A percentile compares a stretch with the other conserved stretches of the same genome.
Conservation (phyloP, 1,140 invertebrate species). For the Cepaea nemoralis region DNA sequence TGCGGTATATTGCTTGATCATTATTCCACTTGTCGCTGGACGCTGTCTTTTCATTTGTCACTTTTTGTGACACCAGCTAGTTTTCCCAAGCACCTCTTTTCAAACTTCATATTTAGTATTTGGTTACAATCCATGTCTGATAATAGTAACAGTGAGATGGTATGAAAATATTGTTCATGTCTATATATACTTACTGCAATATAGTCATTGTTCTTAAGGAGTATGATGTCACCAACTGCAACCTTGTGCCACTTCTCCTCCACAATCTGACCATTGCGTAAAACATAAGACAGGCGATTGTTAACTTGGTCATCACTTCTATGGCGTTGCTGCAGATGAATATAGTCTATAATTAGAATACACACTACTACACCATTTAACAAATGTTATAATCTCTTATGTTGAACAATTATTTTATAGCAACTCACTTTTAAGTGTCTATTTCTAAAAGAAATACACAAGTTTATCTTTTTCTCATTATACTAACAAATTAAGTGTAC, state of each 20-base stretch:
- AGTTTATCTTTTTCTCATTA: no score
- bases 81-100: no score
- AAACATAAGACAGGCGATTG: conserved; percentile 72
- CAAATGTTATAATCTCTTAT: neutral
- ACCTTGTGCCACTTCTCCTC: conserved; percentile 90
- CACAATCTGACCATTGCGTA: conserved; percentile 81
- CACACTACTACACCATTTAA: neutral
- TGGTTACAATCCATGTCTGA: no score
- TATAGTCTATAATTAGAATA: neutral
- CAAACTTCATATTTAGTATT: no score
- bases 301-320: conserved; percentile 70
- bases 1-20: no score
- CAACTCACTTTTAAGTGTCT: neutral
- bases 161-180: neutral
- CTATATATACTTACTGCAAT: conserved; percentile 64
- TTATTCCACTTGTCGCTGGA: no score
- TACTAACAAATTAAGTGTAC: no score
- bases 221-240: conserved; percentile 92
- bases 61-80: no score
- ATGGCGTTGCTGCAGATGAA: conserved; percentile 66
- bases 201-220: conserved; percentile 77
- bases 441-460: neutral
- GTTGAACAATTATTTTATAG: no score
- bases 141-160: no score
- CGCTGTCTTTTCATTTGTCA: no score